These are phyloP conservation scores for Heliconius erato DNA, from an alignment of 2,888 invertebrate genomes.

Conservation along the genomic window DNA sequence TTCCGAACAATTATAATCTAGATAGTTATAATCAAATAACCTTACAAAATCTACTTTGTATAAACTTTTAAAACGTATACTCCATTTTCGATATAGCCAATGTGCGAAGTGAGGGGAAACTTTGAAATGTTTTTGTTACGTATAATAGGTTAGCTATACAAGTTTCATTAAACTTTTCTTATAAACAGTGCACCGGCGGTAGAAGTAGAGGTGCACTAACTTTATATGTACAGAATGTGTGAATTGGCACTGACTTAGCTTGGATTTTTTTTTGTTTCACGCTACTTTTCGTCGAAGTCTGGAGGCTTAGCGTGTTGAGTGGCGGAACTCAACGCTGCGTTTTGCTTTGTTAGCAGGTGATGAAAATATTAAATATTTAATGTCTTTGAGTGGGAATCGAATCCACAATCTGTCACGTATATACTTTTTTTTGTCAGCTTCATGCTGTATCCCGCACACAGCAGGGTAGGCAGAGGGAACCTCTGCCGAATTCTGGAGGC, in stretches of 20 bases:
- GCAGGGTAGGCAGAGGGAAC: too few relatives aligned
- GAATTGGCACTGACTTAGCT: background rate
- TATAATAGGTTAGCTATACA: slow-evolving; percentile 12
- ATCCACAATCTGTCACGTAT: too few relatives aligned
- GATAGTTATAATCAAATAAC: background rate
- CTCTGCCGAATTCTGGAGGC: too few relatives aligned
- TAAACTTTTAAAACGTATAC: slow-evolving; percentile 3
- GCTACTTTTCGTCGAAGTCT: too few relatives aligned
- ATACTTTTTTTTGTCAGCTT: too few relatives aligned
- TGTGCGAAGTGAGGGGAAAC: slow-evolving; percentile 18
- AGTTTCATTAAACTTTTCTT: slow-evolving; percentile 33
- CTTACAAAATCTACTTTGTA: background rate
- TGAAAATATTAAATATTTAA: too few relatives aligned
- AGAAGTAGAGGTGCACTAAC: background rate
- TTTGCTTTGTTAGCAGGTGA: too few relatives aligned
- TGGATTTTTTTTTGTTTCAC: background rate
- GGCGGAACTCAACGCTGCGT: too few relatives aligned
- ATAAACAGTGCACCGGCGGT: slow-evolving; percentile 9
- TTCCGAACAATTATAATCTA: background rate
- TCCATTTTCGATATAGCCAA: background rate
- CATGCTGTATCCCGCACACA: too few relatives aligned
- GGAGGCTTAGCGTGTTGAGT: too few relatives aligned
- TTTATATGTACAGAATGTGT: background rate
- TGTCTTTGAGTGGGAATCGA: too few relatives aligned
- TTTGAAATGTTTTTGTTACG: slow-evolving; percentile 33